Evolutionary conservation across 2,797 vertebrate genomes (phyloP).

Genomic region (Brachyalestes nurse): DNA sequence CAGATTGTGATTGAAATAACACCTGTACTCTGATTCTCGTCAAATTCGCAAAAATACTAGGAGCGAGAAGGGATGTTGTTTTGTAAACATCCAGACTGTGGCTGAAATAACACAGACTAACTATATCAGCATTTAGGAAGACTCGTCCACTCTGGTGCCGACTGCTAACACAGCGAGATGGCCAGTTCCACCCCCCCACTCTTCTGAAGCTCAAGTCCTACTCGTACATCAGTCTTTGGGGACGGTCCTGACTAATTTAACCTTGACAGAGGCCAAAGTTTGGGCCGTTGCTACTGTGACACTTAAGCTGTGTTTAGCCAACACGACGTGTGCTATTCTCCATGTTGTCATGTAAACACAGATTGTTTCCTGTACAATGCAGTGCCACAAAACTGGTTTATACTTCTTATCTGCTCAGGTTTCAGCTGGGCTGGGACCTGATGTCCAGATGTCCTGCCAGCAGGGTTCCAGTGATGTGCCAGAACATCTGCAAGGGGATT

Average conservation of each 20-base stretch:
- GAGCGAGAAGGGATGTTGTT: constrained; percentile 29
- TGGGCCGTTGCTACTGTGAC: constrained; percentile 82
- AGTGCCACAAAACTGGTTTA: constrained; percentile 79
- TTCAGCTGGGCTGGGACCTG: constrained; percentile 56
- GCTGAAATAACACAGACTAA: constrained; percentile 37
- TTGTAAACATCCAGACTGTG: constrained; percentile 41
- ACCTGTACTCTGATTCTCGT: constrained; percentile 32
- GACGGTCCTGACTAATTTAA: constrained; percentile 66
- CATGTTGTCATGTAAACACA: constrained; percentile 85
- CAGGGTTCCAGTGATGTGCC: constrained; percentile 41
- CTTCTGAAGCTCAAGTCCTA: neutral
- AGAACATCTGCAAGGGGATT: constrained; percentile 50
- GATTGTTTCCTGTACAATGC: constrained; percentile 80
- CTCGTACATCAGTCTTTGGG: constrained; percentile 11
- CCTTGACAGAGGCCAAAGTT: constrained; percentile 72
- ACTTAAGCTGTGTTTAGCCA: constrained; percentile 89
- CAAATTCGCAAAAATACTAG: constrained; percentile 29
- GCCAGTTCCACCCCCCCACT: neutral
- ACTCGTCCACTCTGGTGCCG: too few relatives aligned
- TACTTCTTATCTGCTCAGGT: constrained; percentile 69
- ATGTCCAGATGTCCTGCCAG: constrained; percentile 50
- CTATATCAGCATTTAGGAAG: neutral
- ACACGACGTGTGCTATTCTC: constrained; percentile 86
- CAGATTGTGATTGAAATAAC: constrained; percentile 46
- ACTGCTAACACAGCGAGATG: neutral